phyloP scores from a whole-genome alignment of 1,140 invertebrate genomes.

The Tetraneura akinire region DNA sequence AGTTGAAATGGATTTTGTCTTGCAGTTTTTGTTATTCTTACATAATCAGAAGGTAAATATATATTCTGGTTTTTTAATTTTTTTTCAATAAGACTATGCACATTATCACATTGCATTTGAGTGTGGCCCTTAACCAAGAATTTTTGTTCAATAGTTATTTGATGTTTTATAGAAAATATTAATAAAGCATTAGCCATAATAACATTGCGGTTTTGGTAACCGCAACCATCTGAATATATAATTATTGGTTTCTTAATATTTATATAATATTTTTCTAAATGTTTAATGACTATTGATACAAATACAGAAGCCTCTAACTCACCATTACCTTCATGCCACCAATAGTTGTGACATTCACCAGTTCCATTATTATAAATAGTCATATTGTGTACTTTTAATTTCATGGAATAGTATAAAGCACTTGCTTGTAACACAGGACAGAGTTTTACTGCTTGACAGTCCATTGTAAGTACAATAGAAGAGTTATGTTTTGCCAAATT shows the following conservation, averaged over 20 bases:
- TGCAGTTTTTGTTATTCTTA: background rate
- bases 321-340: background rate
- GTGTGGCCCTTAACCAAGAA: background rate
- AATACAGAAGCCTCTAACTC: background rate
- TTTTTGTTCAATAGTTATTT: background rate
- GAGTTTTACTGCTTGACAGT: background rate
- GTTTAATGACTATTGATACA: background rate
- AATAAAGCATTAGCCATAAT: background rate
- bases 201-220: no score
- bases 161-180: background rate
- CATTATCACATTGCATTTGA: background rate
- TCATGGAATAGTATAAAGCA: no score
- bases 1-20: background rate
- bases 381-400: background rate
- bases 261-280: background rate
- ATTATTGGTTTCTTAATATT: background rate
- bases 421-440: background rate
- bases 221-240: background rate
- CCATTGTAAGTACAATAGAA: background rate
- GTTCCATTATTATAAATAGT: background rate
- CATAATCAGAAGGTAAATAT: background rate
- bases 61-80: background rate
- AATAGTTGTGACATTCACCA: background rate
- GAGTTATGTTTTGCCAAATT: background rate
- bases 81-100: background rate